phyloP scores from a whole-genome alignment of 2,888 invertebrate species.

The Anagyrus pseudococci region DNA sequence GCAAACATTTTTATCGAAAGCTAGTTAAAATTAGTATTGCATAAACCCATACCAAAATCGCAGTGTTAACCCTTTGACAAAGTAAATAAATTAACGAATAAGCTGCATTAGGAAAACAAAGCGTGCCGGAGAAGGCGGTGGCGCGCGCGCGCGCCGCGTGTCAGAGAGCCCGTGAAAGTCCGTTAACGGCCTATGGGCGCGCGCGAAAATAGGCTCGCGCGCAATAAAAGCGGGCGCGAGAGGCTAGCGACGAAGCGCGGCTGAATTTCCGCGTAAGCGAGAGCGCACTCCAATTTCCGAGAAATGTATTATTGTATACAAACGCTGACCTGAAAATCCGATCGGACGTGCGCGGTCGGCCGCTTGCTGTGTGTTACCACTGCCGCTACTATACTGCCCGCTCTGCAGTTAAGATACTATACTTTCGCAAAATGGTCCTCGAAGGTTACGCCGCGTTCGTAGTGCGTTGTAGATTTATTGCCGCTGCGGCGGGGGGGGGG shows the following conservation, averaged over 20 bases:
- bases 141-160: background rate
- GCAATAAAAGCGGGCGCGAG: constrained; percentile 19
- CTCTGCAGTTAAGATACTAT: background rate
- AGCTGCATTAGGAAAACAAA: too few relatives aligned
- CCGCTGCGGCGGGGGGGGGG: too few relatives aligned
- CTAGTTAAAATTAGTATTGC: too few relatives aligned
- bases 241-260: constrained; percentile 4
- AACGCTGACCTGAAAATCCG: constrained; percentile 31
- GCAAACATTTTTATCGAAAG: too few relatives aligned
- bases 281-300: constrained; percentile 23
- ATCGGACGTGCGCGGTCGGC: constrained; percentile 9
- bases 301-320: constrained; percentile 29
- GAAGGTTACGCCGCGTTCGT: constrained; percentile 12
- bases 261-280: constrained; percentile 27
- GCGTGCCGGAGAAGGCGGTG: too few relatives aligned
- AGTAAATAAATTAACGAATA: too few relatives aligned
- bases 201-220: constrained; percentile 21
- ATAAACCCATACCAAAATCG: too few relatives aligned
- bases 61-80: too few relatives aligned
- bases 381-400: background rate
- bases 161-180: too few relatives aligned
- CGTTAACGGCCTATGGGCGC: background rate
- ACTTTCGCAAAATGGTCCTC: constrained; percentile 22
- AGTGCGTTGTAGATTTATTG: too few relatives aligned
- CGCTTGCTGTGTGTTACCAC: too few relatives aligned